These are phyloP conservation scores for Phataginus tricuspis DNA, from an alignment of 2,797 vertebrate species.

Conservation along the genomic window DNA sequence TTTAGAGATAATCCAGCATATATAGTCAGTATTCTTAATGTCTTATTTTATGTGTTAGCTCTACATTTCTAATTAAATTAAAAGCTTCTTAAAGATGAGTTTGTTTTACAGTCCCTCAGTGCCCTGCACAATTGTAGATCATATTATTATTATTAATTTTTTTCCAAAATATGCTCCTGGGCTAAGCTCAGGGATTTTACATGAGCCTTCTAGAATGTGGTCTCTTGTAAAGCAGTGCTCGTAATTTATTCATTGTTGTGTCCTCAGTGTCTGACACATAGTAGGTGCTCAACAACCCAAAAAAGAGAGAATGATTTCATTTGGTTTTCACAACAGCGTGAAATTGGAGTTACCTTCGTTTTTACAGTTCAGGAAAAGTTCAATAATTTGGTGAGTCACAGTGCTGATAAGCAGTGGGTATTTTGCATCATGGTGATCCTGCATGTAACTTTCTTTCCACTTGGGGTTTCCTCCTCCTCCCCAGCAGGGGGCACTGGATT, in stretches of 20 bases:
- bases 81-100: neutral
- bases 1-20: neutral
- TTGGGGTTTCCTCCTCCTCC: neutral
- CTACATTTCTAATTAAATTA: neutral
- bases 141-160: neutral
- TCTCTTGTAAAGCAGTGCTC: neutral
- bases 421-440: neutral
- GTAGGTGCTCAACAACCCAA: neutral
- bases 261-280: neutral
- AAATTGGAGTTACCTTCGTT: neutral
- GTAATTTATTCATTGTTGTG: neutral
- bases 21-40: neutral
- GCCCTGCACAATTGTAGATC: neutral
- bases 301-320: neutral
- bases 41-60: neutral
- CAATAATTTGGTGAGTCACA: neutral
- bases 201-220: neutral
- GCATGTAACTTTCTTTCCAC: neutral
- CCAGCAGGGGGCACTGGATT: neutral
- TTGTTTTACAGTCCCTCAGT: neutral
- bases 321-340: neutral
- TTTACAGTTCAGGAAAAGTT: slow-evolving; percentile 21
- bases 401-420: neutral
- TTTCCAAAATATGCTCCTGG: neutral
- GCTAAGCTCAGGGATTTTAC: neutral